Evolutionary conservation across 2,888 invertebrate species (phyloP).

Genomic region (Ceramica pisi): DNA sequence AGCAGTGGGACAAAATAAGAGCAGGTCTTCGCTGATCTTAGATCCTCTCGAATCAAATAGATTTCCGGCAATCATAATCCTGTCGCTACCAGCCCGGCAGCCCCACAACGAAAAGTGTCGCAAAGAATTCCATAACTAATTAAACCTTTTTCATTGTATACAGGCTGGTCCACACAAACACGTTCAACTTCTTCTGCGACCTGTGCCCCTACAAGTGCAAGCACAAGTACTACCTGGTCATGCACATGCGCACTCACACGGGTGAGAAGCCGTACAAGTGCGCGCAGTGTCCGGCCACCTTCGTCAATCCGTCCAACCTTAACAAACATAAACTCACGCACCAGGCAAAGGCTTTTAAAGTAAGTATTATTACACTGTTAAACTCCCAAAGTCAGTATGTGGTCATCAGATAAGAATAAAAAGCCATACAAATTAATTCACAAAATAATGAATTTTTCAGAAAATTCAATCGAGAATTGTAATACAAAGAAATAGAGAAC

Average conservation of each 20-base stretch:
- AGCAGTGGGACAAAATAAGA: background rate
- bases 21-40: background rate
- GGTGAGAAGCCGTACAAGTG: slow-evolving; percentile 89
- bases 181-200: slow-evolving; percentile 89
- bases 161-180: slow-evolving; percentile 87
- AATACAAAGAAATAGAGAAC: no score
- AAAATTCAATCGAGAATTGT: no score
- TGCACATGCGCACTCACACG: slow-evolving; percentile 91
- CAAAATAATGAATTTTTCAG: no score
- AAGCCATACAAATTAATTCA: slow-evolving; percentile 82
- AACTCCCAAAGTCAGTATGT: no score
- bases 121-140: background rate
- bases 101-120: background rate
- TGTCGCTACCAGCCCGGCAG: background rate
- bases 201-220: slow-evolving; percentile 88
- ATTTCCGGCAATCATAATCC: background rate
- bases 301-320: slow-evolving; percentile 92
- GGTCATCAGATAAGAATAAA: slow-evolving; percentile 50
- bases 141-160: slow-evolving; percentile 31
- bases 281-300: slow-evolving; percentile 90
- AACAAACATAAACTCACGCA: slow-evolving; percentile 92
- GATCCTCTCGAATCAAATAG: background rate
- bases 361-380: slow-evolving; percentile 53
- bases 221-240: slow-evolving; percentile 88
- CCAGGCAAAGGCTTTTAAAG: slow-evolving; percentile 88